Conservation (phyloP, 2,888 invertebrate genomes). For the Platerodrilus igneus region DNA sequence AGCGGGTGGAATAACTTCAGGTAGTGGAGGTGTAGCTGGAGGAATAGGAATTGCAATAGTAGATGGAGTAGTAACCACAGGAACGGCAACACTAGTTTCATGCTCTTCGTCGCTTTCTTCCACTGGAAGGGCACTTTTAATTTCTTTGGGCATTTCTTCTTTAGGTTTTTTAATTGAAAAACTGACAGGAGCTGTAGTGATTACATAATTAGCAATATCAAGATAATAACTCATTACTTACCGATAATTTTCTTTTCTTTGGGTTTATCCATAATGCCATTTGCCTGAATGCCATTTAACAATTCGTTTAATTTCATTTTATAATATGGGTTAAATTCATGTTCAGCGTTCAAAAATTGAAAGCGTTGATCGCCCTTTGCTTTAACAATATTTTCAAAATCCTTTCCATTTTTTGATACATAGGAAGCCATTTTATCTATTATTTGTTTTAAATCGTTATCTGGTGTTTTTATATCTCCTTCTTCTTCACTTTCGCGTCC, state of each 20-base stretch:
- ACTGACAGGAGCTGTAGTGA: conserved; percentile 66
- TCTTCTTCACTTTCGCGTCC: conserved; percentile 27
- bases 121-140: conserved; percentile 69
- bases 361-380: conserved; percentile 83
- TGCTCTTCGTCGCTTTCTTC: conserved; percentile 72
- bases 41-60: background rate
- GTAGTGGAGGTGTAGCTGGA: background rate
- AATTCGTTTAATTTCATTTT: conserved; percentile 58
- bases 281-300: conserved; percentile 36
- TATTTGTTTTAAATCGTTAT: conserved; percentile 77
- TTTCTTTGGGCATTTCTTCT: conserved; percentile 49
- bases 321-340: conserved; percentile 80
- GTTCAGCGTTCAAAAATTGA: conserved; percentile 73
- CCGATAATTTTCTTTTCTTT: conserved; percentile 44
- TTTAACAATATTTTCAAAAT: conserved; percentile 85
- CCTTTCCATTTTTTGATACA: conserved; percentile 90
- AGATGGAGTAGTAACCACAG: conserved; percentile 1
- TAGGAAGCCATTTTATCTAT: conserved; percentile 97
- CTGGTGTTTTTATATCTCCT: conserved; percentile 55
- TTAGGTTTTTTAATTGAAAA: conserved; percentile 82
- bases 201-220: conserved; percentile 7
- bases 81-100: conserved; percentile 15
- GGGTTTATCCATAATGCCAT: conserved; percentile 25
- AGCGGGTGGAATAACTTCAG: too few relatives aligned
- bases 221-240: conserved; percentile 27